phyloP scores from a whole-genome alignment of 2,888 invertebrate genomes.

The Melolontha melolontha region DNA sequence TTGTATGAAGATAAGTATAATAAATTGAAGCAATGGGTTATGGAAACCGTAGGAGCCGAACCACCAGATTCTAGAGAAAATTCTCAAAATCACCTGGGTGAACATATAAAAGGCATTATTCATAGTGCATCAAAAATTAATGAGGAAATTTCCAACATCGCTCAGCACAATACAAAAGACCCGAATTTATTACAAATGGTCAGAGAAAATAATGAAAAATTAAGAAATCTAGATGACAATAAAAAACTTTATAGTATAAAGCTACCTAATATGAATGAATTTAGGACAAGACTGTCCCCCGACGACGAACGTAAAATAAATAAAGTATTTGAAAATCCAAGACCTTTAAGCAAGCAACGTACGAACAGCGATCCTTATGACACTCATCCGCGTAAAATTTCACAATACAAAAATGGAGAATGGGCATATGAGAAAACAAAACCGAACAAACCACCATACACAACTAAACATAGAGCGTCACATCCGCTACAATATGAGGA shows the following conservation, averaged over 20 bases:
- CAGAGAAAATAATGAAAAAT: conserved; percentile 35
- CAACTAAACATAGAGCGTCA: conserved; percentile 1
- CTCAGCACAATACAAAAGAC: conserved; percentile 30
- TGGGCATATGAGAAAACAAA: conserved; percentile 22
- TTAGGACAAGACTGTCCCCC: conserved; percentile 33
- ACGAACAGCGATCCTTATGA: conserved; percentile 23
- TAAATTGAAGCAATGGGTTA: conserved; percentile 44
- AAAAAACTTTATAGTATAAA: conserved; percentile 9
- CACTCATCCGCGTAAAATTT: conserved; percentile 22
- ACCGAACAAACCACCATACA: conserved; percentile 28
- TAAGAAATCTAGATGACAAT: conserved; percentile 12
- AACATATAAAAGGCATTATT: conserved; percentile 45
- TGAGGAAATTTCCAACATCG: conserved; percentile 42
- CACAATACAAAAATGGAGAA: conserved; percentile 25
- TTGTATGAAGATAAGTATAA: conserved; percentile 46
- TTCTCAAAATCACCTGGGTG: conserved; percentile 26
- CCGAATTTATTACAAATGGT: conserved; percentile 17
- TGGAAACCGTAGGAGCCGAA: conserved; percentile 22
- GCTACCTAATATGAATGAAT: conserved; percentile 31
- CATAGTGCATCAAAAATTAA: conserved; percentile 43
- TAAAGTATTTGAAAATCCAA: conserved; percentile 13
- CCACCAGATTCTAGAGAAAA: conserved; percentile 4
- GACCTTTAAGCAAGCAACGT: background rate
- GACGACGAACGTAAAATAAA: conserved; percentile 22
- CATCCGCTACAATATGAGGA: background rate